Base-by-base conservation (phyloP, 2,113 vertebrate species). In the Chloroceryle aenea region DNA sequence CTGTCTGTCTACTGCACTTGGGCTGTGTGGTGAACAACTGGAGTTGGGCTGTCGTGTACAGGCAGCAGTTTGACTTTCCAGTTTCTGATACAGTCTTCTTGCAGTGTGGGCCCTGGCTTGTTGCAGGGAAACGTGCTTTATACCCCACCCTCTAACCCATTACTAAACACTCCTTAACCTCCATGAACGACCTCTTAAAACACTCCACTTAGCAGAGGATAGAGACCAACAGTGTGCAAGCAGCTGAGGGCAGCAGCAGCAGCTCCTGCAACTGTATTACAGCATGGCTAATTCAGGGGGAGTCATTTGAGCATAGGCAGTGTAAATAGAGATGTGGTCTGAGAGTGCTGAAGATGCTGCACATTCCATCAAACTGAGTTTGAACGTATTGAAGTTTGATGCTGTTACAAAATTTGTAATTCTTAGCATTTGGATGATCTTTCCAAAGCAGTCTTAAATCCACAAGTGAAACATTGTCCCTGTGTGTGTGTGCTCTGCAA, bases 41-140 rank as follows among this genome's bases (percentile, higher is more conserved):
- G 2, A 73, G 13, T 12, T 0, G 0, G 78, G 53, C n/a, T 66
- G 32, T 16, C 5, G 2, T 4, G 16, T 17, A 10, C 1, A 0
- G 25, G 78, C 47, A 59, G 52, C 22, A 1, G 1, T 34, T 29
- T 45, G n/a, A 53, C 20, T 55, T 29, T 32, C 38, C 26, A 2
- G 0, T 59, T 93, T 74, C 73, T 56, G 45, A 42, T 5, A 3
- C 20, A 40, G 4, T 30, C 45, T 48, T 21, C 30, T 12, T 30
- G 36, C 36, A 45, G 40, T 2, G 0, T 7, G 25, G n/a, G 50
- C 15, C 20, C 85, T 53, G 59, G 40, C 59, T 21, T 10, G 30
- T 5, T 34, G 17, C 1, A 2, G 17, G 17, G 15, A 10, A 74
- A 12, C 1, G 3, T 4, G 18, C 42, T 47, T 80, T 63, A 6